Conservation (phyloP, 2,113 vertebrate genomes). For the Laticauda colubrina region DNA sequence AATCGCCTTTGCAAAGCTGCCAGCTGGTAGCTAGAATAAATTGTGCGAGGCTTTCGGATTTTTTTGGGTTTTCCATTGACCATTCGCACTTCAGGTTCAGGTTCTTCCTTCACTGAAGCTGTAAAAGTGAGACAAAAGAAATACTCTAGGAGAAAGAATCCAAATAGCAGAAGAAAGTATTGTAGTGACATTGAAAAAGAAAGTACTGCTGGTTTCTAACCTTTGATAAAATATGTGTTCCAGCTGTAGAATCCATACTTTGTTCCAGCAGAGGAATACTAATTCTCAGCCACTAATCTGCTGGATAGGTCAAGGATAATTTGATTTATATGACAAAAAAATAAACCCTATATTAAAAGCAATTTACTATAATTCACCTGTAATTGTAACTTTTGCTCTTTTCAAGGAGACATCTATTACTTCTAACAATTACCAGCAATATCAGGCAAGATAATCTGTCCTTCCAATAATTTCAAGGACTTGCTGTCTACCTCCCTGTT, state of each 20-base stretch:
- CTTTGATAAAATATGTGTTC: not conserved
- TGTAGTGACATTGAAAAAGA: not conserved
- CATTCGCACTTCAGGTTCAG: conserved; percentile 95
- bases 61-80: conserved; percentile 99
- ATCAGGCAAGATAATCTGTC: not conserved
- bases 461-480: not conserved
- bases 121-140: not conserved
- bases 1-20: conserved; percentile 95
- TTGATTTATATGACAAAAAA: not conserved
- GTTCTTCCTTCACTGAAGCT: conserved; percentile 92
- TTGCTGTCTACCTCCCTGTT: not conserved
- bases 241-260: not conserved
- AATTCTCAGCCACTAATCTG: not conserved
- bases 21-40: conserved; percentile 98
- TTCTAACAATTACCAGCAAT: not conserved
- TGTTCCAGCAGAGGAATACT: not conserved
- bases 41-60: conserved; percentile 95
- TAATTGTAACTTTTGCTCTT: not conserved
- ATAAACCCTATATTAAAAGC: not conserved
- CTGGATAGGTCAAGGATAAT: not conserved
- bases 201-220: not conserved
- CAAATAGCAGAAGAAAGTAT: not conserved
- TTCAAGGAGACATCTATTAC: not conserved
- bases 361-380: not conserved
- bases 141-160: too few relatives aligned